Base-by-base conservation (phyloP, 2,113 vertebrate genomes). In the Hepsetus odoe region DNA sequence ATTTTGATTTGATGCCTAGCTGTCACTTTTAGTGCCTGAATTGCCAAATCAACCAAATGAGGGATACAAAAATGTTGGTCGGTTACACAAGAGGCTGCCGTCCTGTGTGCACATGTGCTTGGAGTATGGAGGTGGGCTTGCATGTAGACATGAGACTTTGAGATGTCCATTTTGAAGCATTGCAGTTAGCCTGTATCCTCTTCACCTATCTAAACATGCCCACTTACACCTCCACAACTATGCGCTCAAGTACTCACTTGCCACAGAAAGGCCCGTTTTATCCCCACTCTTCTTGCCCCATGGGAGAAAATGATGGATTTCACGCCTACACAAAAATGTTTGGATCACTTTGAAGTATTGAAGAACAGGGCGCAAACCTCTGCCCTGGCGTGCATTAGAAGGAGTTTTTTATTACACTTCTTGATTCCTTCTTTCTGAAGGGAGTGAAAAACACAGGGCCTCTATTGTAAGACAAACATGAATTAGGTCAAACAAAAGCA, bases 241-340 rank as follows among this genome's bases (percentile, higher is more conserved):
- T 87, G 79, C 30, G 65, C 49, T 83, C 84, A 85, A 81, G 86
- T 82, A 83, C 51, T 38, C 79, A 77, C 82, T 83, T 87, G 86
- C 77, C 75, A 69, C 44, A 30, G 53, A 83, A 79, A 76, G 66
- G 59, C 56, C 59, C 16, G 72, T 77, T 82, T 76, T 71, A 74
- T 80, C 72, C 73, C 32, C 33, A 30, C 65, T 82, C 61, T 70
- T 8, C 72, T 62, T 70, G 44, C 72, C 76, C 66, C 65, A 22
- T 42, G n/a, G 59, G 55, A 62, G 51, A 75, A 56, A 79, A 76
- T 77, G 16, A 76, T 70, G 53, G 53, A 59, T 82, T 80, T 84
- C 38, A 74, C 82, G 62, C 80, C 79, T 71, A 81, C 81, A 77
- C 82, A 85, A 73, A 72, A 72, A 75, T 78, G 76, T 75, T 44